Evolutionary conservation across 2,113 vertebrate genomes (phyloP).

Genomic region (Caloenas nicobarica): DNA sequence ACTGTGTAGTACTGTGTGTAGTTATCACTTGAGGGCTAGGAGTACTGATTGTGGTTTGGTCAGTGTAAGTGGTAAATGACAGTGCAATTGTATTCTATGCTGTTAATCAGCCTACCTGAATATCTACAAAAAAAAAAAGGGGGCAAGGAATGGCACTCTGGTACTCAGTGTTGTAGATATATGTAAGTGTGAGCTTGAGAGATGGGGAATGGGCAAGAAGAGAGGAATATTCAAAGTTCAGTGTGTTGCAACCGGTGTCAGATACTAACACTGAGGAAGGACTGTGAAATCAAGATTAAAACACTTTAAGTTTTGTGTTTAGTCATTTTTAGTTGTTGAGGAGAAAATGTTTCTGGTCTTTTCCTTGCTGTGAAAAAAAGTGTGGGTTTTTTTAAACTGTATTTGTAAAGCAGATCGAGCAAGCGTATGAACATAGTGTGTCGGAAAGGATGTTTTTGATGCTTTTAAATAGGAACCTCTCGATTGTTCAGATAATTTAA

Average conservation of each 20-base stretch:
- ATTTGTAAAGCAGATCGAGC: background rate
- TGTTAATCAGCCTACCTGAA: background rate
- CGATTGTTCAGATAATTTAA: background rate
- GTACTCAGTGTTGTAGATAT: background rate
- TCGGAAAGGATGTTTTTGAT: background rate
- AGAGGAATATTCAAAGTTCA: background rate
- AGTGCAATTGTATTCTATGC: background rate
- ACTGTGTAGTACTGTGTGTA: fast-evolving
- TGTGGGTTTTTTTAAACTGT: background rate
- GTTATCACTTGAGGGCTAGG: background rate
- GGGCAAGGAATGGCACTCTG: background rate
- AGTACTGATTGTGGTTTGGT: background rate
- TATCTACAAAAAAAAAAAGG: background rate
- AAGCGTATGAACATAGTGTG: background rate
- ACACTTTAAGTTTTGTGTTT: background rate
- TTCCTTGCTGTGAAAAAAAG: background rate
- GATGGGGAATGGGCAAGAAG: background rate
- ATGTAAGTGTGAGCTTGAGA: background rate
- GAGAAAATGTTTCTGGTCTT: background rate
- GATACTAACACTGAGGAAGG: background rate
- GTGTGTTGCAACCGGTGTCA: fast-evolving
- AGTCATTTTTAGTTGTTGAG: background rate
- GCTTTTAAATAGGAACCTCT: background rate
- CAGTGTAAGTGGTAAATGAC: background rate
- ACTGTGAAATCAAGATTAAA: background rate